A percentile compares a stretch with the other conserved stretches of the same genome.
These are phyloP conservation scores for Galbula dea DNA, from an alignment of 2,113 vertebrate genomes.

Conservation along the genomic window DNA sequence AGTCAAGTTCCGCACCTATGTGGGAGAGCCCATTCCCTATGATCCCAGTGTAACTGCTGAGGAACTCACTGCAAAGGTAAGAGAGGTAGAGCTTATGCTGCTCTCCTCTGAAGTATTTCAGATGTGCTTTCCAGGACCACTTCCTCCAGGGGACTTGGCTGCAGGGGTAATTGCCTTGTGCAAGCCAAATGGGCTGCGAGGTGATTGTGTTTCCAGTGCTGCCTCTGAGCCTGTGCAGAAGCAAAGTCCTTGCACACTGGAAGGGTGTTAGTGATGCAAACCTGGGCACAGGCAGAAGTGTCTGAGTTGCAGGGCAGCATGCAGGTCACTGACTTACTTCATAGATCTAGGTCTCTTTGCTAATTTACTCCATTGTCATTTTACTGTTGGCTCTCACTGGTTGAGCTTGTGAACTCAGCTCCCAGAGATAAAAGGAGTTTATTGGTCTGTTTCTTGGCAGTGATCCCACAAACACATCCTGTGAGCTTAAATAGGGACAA, in stretches of 20 bases:
- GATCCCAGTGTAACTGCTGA: constrained; percentile 84
- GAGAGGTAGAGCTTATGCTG: too few relatives aligned
- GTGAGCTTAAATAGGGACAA: not conserved
- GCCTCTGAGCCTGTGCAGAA: not conserved
- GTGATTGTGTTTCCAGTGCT: not conserved
- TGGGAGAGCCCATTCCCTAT: constrained; percentile 94
- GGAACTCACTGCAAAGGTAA: constrained; percentile 90
- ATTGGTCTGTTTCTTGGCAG: not conserved
- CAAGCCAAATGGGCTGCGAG: not conserved
- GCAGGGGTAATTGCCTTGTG: not conserved
- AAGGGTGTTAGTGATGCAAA: not conserved
- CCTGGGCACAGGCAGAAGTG: not conserved
- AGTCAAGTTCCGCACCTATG: constrained; percentile 90
- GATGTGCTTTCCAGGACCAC: too few relatives aligned
- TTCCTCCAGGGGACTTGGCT: too few relatives aligned
- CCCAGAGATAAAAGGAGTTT: not conserved
- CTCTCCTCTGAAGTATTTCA: too few relatives aligned
- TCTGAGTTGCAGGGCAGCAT: not conserved
- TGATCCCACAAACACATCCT: not conserved
- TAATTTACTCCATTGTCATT: not conserved
- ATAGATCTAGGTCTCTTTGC: not conserved
- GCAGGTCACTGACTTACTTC: not conserved
- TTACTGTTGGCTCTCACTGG: not conserved
- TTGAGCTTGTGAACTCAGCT: not conserved
- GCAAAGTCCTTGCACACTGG: not conserved